Percentiles rank a stretch among this genome's conserved stretches.
Conservation (phyloP, 2,888 invertebrate genomes). For the Meteorus colon region DNA sequence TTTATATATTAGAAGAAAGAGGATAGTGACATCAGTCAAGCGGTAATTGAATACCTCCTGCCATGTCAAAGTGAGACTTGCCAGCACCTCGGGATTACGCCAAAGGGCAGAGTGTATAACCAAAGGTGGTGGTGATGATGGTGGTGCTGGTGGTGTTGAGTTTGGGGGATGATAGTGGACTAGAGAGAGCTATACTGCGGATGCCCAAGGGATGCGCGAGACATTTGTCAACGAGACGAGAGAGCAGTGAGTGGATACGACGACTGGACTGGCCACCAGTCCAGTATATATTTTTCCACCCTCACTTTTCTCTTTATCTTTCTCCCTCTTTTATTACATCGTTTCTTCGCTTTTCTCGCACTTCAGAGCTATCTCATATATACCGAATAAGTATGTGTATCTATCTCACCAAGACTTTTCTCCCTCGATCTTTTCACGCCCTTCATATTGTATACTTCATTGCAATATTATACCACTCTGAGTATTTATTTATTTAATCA, state of each 20-base stretch:
- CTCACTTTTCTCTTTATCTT: slow-evolving; percentile 58
- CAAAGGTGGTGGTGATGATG: slow-evolving; percentile 4
- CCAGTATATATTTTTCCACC: slow-evolving; percentile 40
- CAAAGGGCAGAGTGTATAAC: slow-evolving; percentile 33
- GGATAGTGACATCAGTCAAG: slow-evolving; percentile 51
- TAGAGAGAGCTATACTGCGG: slow-evolving; percentile 42
- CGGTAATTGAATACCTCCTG: slow-evolving; percentile 64
- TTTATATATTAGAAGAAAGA: slow-evolving; percentile 5
- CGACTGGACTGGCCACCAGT: slow-evolving; percentile 46
- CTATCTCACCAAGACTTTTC: not conserved
- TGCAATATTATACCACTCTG: slow-evolving; percentile 6
- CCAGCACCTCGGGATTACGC: slow-evolving; percentile 56
- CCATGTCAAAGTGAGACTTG: slow-evolving; percentile 58
- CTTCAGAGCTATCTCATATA: not conserved
- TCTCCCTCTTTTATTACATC: slow-evolving; percentile 56
- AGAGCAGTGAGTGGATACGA: slow-evolving; percentile 64
- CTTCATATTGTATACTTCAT: not conserved
- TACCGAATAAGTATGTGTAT: slow-evolving; percentile 14
- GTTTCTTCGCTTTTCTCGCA: slow-evolving; percentile 14
- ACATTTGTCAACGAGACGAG: slow-evolving; percentile 71
- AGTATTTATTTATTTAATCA: slow-evolving; percentile 15
- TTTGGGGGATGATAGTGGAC: slow-evolving; percentile 38
- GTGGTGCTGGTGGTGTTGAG: slow-evolving; percentile 12
- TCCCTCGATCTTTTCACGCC: slow-evolving; percentile 6
- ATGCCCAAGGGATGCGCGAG: slow-evolving; percentile 67